Conservation (phyloP, 1,140 invertebrate species). For the Colletes gigas region DNA sequence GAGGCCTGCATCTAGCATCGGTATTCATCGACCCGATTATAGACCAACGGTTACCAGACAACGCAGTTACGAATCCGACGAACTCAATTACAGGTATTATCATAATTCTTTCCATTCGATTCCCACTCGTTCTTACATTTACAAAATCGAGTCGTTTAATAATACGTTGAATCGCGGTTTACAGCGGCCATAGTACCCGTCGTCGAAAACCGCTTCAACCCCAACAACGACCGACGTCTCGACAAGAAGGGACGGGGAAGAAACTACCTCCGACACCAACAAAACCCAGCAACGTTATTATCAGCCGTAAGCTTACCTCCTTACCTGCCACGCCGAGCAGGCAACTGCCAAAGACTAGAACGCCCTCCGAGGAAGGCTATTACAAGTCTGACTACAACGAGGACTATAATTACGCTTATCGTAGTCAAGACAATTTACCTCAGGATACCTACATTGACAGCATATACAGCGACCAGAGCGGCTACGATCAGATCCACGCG, state of each 20-base stretch:
- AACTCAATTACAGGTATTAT: constrained; percentile 74
- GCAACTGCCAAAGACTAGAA: constrained; percentile 81
- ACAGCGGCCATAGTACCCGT: constrained; percentile 67
- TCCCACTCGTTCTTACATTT: background rate
- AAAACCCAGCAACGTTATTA: constrained; percentile 75
- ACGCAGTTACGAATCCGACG: constrained; percentile 77
- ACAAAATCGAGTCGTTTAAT: background rate
- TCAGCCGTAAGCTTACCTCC: constrained; percentile 76
- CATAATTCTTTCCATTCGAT: background rate
- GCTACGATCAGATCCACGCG: constrained; percentile 64
- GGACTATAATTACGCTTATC: constrained; percentile 87
- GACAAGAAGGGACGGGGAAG: constrained; percentile 75
- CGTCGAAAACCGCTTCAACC: constrained; percentile 71
- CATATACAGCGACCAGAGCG: constrained; percentile 60
- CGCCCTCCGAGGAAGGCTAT: constrained; percentile 79
- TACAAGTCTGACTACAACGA: constrained; percentile 84
- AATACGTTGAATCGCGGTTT: constrained; percentile 10
- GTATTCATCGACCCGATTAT: constrained; percentile 75
- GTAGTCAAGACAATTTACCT: constrained; percentile 84
- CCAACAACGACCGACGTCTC: constrained; percentile 71
- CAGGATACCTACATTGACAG: constrained; percentile 76
- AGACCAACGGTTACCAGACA: constrained; percentile 75
- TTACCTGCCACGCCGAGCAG: constrained; percentile 82
- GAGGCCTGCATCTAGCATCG: constrained; percentile 77
- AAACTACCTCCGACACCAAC: constrained; percentile 78